These are phyloP conservation scores for Elgaria multicarinata DNA, from an alignment of 2,113 vertebrate genomes.

Conservation along the genomic window DNA sequence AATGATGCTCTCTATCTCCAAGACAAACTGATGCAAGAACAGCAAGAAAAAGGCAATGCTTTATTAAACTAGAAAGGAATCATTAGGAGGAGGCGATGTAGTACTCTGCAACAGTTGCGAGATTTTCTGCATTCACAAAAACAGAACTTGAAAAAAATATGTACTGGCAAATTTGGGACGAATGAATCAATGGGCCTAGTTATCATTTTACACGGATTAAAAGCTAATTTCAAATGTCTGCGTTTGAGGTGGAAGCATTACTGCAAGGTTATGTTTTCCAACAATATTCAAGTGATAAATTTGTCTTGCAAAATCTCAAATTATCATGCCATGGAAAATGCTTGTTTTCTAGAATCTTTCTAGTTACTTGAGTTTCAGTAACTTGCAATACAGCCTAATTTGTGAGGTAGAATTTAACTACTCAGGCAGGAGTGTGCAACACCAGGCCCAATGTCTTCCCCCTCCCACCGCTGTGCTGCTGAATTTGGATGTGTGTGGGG, in stretches of 20 bases:
- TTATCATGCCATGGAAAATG: background rate
- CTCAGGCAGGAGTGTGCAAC: background rate
- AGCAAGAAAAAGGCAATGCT: background rate
- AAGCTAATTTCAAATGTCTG: background rate
- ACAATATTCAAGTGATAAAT: background rate
- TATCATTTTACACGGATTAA: background rate
- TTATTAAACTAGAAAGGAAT: background rate
- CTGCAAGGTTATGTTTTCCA: background rate
- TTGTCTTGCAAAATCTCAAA: background rate
- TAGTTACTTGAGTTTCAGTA: background rate
- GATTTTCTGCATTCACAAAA: background rate
- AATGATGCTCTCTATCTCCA: background rate
- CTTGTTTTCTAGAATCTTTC: background rate
- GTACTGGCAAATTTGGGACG: background rate
- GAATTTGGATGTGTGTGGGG: too few relatives aligned
- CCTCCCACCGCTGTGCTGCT: too few relatives aligned
- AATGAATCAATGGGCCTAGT: background rate
- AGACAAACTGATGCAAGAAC: slow-evolving; percentile 9
- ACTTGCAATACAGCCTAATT: background rate
- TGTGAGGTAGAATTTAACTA: too few relatives aligned
- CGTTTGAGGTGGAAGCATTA: background rate
- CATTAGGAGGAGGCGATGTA: background rate
- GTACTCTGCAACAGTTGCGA: background rate
- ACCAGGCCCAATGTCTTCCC: background rate
- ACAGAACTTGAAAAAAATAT: background rate